Conservation (phyloP, 1,140 invertebrate genomes). For the Drosophila kurseongensis region DNA sequence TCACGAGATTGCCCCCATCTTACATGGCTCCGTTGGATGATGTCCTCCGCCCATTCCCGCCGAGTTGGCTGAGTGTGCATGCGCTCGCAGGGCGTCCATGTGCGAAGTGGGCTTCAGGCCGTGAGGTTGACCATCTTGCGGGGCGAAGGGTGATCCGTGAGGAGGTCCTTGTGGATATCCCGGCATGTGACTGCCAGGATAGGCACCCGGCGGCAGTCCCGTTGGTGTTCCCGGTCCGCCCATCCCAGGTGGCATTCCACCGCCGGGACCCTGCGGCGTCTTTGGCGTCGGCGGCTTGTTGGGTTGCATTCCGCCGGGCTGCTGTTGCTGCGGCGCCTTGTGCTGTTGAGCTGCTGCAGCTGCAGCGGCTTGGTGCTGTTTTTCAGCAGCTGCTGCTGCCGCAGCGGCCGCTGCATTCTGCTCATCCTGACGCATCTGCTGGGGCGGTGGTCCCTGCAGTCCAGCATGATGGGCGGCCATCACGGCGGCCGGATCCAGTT, state of each 20-base stretch:
- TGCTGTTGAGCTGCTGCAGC: conserved; percentile 59
- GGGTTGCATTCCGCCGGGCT: conserved; percentile 56
- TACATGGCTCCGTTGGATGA: conserved; percentile 85
- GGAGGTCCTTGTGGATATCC: conserved; percentile 76
- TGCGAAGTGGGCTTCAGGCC: conserved; percentile 85
- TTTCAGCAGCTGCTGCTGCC: conserved; percentile 63
- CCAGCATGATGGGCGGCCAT: conserved; percentile 80
- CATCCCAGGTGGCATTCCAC: conserved; percentile 54
- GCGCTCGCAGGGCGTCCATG: conserved; percentile 86
- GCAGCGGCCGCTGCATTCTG: conserved; percentile 59
- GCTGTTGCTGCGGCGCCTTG: conserved; percentile 50
- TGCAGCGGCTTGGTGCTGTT: conserved; percentile 65
- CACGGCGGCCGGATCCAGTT: conserved; percentile 75
- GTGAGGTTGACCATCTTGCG: conserved; percentile 76
- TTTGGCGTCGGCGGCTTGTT: conserved; percentile 84
- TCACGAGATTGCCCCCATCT: background rate
- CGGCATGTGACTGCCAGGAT: conserved; percentile 78
- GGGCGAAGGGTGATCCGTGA: conserved; percentile 71
- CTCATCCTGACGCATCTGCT: conserved; percentile 64
- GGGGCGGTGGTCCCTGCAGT: conserved; percentile 65
- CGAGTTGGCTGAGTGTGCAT: conserved; percentile 85
- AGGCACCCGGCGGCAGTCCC: conserved; percentile 74
- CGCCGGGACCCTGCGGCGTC: conserved; percentile 73
- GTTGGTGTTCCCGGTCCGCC: conserved; percentile 72
- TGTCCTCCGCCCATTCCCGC: conserved; percentile 78